phyloP scores from a whole-genome alignment of 2,797 vertebrate genomes.

The Mycteria americana region DNA sequence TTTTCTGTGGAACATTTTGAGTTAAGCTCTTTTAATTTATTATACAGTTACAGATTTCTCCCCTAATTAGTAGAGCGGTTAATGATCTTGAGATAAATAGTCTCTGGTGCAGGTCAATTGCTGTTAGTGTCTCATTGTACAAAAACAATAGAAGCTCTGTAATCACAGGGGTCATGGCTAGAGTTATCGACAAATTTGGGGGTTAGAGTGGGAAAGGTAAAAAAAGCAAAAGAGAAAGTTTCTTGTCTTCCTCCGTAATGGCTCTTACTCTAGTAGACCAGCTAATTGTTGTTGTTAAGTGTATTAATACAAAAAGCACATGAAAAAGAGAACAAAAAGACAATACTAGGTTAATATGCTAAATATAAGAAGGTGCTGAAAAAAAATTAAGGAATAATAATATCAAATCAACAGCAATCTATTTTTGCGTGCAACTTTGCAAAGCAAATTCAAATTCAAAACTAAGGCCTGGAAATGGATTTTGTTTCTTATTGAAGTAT shows the following conservation, averaged over 20 bases:
- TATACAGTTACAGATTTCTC: not conserved
- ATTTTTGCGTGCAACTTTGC: not conserved
- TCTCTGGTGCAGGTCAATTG: not conserved
- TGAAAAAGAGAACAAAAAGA: not conserved
- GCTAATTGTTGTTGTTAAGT: not conserved
- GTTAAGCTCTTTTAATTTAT: conserved; percentile 18
- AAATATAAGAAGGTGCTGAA: not conserved
- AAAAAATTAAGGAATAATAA: not conserved
- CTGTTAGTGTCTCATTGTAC: not conserved
- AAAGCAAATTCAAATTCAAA: not conserved
- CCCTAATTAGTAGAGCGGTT: not conserved
- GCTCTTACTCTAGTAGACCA: not conserved
- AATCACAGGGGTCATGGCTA: not conserved
- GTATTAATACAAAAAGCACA: not conserved
- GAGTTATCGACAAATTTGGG: not conserved
- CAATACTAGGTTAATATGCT: not conserved
- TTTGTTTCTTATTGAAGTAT: not conserved
- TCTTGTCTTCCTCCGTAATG: not conserved
- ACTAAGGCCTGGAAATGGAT: not conserved
- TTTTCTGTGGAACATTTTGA: not conserved
- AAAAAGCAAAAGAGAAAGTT: not conserved
- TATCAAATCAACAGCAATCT: not conserved
- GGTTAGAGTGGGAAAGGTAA: not conserved
- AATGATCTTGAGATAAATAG: conserved; percentile 40
- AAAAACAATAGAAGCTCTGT: conserved; percentile 31